phyloP scores from a whole-genome alignment of 2,113 vertebrate genomes.

The Peromyscus leucopus region DNA sequence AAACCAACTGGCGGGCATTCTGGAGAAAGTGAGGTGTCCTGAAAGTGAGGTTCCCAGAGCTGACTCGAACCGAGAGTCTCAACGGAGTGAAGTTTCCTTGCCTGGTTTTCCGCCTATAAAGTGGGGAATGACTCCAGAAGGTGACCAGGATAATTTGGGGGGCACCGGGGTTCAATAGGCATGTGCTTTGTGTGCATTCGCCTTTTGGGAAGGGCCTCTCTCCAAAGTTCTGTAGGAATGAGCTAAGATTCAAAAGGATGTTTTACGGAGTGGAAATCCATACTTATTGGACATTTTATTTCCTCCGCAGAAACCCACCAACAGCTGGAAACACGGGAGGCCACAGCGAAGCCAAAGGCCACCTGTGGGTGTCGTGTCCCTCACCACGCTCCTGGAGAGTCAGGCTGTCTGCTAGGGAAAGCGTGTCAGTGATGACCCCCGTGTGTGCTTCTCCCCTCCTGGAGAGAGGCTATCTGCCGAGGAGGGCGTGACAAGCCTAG shows the following conservation, averaged over 20 bases:
- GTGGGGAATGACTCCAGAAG: not conserved
- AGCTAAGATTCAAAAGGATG: not conserved
- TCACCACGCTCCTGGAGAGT: not conserved
- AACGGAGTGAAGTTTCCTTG: not conserved
- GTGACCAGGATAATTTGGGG: not conserved
- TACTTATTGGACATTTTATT: not conserved
- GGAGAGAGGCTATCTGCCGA: not conserved
- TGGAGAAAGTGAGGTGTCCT: slow-evolving; percentile 35
- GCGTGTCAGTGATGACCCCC: not conserved
- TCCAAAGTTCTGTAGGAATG: not conserved
- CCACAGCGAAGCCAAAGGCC: not conserved
- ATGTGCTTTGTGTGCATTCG: not conserved
- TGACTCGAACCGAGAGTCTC: not conserved
- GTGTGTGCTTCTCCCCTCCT: not conserved
- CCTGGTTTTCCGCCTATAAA: not conserved
- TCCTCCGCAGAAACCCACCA: not conserved
- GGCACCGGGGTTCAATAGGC: not conserved
- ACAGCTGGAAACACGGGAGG: not conserved
- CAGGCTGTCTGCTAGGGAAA: not conserved
- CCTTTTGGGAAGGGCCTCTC: not conserved
- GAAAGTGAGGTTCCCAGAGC: slow-evolving; percentile 18
- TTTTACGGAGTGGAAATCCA: not conserved
- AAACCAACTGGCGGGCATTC: slow-evolving; percentile 18
- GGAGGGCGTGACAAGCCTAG: not conserved
- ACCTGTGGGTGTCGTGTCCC: not conserved